Evolutionary conservation across 2,797 vertebrate genomes (phyloP).

Genomic region (Phalanger gymnotis): DNA sequence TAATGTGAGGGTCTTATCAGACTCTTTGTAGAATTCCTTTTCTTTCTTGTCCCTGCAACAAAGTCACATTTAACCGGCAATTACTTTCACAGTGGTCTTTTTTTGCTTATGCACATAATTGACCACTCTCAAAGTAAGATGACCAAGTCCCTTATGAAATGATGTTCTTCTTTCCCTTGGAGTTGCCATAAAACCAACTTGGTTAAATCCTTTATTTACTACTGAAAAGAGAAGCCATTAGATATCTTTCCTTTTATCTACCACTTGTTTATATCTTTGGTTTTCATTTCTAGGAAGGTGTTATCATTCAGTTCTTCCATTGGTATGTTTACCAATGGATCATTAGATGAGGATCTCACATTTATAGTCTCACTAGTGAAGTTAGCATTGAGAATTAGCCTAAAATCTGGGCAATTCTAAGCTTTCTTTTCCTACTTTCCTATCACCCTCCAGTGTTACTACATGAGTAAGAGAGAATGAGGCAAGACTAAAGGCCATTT

Average conservation of each 20-base stretch:
- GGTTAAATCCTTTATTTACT: neutral
- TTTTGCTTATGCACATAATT: neutral
- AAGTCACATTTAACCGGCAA: neutral
- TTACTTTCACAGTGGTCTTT: neutral
- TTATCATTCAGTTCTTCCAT: neutral
- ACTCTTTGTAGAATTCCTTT: neutral
- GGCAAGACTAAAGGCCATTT: neutral
- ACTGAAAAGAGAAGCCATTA: neutral
- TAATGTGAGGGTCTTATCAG: neutral
- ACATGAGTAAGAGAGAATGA: neutral
- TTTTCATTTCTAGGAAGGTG: neutral
- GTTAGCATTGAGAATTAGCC: neutral
- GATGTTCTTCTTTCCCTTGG: neutral
- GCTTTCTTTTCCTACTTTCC: neutral
- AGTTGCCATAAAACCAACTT: neutral
- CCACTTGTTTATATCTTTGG: neutral
- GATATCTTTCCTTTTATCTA: neutral
- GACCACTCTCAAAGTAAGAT: neutral
- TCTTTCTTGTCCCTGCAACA: neutral
- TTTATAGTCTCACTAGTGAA: neutral
- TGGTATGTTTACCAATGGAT: neutral
- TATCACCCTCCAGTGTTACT: neutral
- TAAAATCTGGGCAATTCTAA: neutral
- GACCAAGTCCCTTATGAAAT: neutral
- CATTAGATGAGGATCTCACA: neutral